phyloP scores from a whole-genome alignment of 2,888 invertebrate species.

The Phengaris arion region DNA sequence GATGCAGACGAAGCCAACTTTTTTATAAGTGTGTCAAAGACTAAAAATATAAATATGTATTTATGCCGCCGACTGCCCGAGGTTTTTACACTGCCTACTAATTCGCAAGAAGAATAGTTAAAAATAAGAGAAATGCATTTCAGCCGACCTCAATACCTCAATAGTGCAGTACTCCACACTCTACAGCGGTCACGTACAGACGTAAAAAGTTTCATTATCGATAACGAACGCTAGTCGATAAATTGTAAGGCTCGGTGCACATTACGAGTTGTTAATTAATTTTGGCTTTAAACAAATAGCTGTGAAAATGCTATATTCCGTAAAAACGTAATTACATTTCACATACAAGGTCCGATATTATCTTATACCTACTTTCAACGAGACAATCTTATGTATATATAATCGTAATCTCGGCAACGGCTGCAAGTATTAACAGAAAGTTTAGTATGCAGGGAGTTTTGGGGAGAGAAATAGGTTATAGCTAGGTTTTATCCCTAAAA shows the following conservation, averaged over 20 bases:
- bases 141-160: neutral
- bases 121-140: slow-evolving; percentile 26
- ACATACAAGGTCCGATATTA: too few relatives aligned
- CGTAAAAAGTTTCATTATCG: slow-evolving; percentile 19
- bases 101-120: neutral
- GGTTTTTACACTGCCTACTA: slow-evolving; percentile 4
- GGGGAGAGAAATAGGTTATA: too few relatives aligned
- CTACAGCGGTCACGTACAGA: neutral
- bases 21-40: slow-evolving; percentile 16
- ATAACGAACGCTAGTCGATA: slow-evolving; percentile 4
- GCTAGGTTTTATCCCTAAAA: too few relatives aligned
- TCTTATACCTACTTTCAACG: too few relatives aligned
- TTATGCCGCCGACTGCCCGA: neutral
- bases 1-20: slow-evolving; percentile 18
- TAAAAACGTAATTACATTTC: neutral
- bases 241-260: neutral
- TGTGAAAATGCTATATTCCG: neutral
- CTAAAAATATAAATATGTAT: slow-evolving; percentile 2
- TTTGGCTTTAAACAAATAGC: neutral
- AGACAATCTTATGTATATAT: too few relatives aligned
- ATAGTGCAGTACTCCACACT: neutral
- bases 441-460: too few relatives aligned
- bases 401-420: too few relatives aligned
- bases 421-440: too few relatives aligned
- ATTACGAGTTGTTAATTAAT: neutral